Conservation (phyloP, 2,113 vertebrate genomes). For the Channa maculata region DNA sequence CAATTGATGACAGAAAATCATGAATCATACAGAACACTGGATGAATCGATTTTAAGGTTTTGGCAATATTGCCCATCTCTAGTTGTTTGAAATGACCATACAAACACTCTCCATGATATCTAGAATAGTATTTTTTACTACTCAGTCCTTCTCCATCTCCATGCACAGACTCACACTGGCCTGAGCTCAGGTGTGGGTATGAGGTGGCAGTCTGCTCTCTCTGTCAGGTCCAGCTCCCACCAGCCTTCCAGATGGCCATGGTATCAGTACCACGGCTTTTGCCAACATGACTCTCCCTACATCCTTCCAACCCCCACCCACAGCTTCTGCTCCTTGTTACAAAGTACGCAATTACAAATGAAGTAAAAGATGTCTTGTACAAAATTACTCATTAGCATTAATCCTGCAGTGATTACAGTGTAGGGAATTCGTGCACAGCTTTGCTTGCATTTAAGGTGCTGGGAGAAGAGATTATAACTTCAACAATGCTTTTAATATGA, state of each 20-base stretch:
- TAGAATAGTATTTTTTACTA: slow-evolving; percentile 1
- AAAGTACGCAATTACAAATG: slow-evolving; percentile 1
- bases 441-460: background rate
- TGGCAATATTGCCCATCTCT: too few species aligned
- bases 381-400: slow-evolving; percentile 17
- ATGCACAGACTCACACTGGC: slow-evolving; percentile 16
- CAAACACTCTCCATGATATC: slow-evolving; percentile 7
- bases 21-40: too few species aligned
- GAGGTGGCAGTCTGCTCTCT: slow-evolving; percentile 64
- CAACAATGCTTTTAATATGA: background rate
- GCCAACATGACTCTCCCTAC: slow-evolving; percentile 22
- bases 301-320: background rate
- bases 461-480: background rate
- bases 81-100: slow-evolving; percentile 10
- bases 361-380: slow-evolving; percentile 13
- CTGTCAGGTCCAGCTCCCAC: slow-evolving; percentile 60
- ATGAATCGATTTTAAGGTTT: too few species aligned
- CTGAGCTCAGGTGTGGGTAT: slow-evolving; percentile 49
- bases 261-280: slow-evolving; percentile 45
- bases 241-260: slow-evolving; percentile 69
- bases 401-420: slow-evolving; percentile 5
- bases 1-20: too few species aligned
- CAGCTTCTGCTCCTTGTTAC: background rate
- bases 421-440: slow-evolving; percentile 16
- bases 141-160: background rate